Base-by-base conservation (phyloP, 2,888 invertebrate genomes). In the Amphiduros pacificus region DNA sequence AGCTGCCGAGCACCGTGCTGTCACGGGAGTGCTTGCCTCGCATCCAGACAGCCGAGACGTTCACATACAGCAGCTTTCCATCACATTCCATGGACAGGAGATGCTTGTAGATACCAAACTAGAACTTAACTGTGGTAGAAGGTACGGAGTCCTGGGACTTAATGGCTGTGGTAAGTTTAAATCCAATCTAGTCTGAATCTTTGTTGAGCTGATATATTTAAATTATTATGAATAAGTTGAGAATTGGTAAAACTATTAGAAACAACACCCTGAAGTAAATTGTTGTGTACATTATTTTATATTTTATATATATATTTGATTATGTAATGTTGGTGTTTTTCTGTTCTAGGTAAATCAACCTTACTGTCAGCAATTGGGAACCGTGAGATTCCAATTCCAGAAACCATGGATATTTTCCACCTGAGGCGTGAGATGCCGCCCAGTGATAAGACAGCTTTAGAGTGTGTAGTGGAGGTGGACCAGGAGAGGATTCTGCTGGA, bases 381-480 rank as follows among this genome's bases (percentile, higher is more conserved):
- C 68, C 89, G 96, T 41, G 87, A 99, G 85, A 91, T 98, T 36
- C 95, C 96, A 0, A 93, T 99, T 66, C 99, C 97, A 2, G 91
- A 93, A 2, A 93, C 94, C 80, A 93, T 99, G 71, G 99, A 99
- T 85, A 97, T 98, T 75, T 99, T 96, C 85, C 92, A 98, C 83
- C 86, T 99, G 80, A 92, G 93, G 11, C 88, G 98, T 55, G 99
- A 99, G 85, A 97, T 98, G 90, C 92, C 95, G 0, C 97, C 99
- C n/a, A 94, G 94, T 65, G 92, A 95, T 76, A 98, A 98, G 85
- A 89, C 92, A 14, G 99, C 99, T 2, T 85, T 99, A 58, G 87
- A 94, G 81, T 93, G 94, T 81, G 99, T 99, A 40, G 94, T 97
- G 91, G 98, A 99, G 82, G 99, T 99, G 0, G 99, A 99, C 76